Evolutionary conservation across 2,888 invertebrate species (phyloP), one percentile per base, ranked within the genome.

Genomic region (Cylindroiulus punctatus): DNA sequence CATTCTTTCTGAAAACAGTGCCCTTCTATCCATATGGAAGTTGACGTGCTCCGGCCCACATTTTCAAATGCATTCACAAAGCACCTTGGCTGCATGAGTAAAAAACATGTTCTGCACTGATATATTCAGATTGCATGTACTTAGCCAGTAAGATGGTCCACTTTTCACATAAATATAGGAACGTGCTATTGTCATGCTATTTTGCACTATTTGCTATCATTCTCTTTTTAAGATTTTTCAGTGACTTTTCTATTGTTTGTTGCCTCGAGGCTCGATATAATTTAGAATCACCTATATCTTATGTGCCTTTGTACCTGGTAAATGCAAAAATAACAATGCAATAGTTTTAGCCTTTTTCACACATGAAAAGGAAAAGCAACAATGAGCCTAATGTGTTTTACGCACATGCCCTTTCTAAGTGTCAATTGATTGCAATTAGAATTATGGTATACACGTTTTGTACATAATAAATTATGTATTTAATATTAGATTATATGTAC

Each of bases 401-500:
- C n/a, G 52, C 52, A 52, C 52, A 52, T n/a, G 52, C 52, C n/a
- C 52, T n/a, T 52, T 52, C 52, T n/a, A 52, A 5, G 19, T 44
- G 4, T 44, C 36, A n/a, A n/a, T n/a, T n/a, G n/a, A 44, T n/a
- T 52, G 52, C 52, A 52, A n/a, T 52, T 52, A n/a, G 52, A 52
- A 52, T n/a, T 52, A 52, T 52, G 52, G 52, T 8, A 44, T 44
- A 7, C 44, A 52, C 4, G 19, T 47, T 52, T 52, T 52, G 52
- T 52, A 52, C n/a, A 52, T 52, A 52, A 52, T 52, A 52, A 52
- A 52, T 52, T 52, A 36, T 36, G 36, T 36, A 52, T 52, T 52
- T 52, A 52, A 52, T 52, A 52, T n/a, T n/a, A 52, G 5, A 52
- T 36, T 36, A 19, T 52, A 4, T n/a, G n/a, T n/a, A n/a, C n/a